Evolutionary conservation across 1,140 invertebrate species (phyloP), one percentile per base, ranked within the genome.

Genomic region (Tribolium castaneum): DNA sequence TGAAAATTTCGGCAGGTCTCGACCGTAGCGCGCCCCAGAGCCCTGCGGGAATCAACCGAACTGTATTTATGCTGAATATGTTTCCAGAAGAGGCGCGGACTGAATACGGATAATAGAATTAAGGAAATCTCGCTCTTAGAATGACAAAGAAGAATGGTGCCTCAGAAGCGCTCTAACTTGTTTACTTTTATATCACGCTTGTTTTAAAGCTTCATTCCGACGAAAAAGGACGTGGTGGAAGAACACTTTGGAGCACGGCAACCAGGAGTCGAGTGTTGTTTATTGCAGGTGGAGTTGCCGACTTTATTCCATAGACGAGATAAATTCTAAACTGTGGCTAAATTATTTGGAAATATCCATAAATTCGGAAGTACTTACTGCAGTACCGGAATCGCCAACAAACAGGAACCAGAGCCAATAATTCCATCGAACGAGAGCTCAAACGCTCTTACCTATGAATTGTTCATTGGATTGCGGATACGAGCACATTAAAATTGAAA

Each of bases 1-100:
- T 83, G 82, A 82, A 80, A 83, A 80, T 83, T 83, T 83, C 80
- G 74, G 80, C 82, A 81, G 80, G 80, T 81, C 72, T 81, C 78
- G 78, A 78, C 75, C 78, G 75, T 71, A 70, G 76, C 71, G 75
- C 78, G 76, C 75, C 80, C 78, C 70, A 45, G 16, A 39, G 54
- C 76, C 78, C 76, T 76, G 71, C 70, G 72, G 80, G 76, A 79
- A 81, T 80, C 75, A 78, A 70, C 75, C 34, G 19, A 77, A 81
- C 76, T 78, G 78, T 78, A 79, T 81, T 80, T 81, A 81, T 81
- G 80, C 80, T 80, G 80, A 80, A 81, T 81, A 81, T 81, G 80
- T 81, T 81, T 80, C 76, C 54, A 76, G 72, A 52, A 70, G 76
- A 77, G 76, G 78, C 78, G 79, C 79, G 79, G 56, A 72, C 81